Evolutionary conservation across 2,113 vertebrate genomes (phyloP), one percentile per base, ranked within the genome.

Genomic region (Pluvialis apricaria): DNA sequence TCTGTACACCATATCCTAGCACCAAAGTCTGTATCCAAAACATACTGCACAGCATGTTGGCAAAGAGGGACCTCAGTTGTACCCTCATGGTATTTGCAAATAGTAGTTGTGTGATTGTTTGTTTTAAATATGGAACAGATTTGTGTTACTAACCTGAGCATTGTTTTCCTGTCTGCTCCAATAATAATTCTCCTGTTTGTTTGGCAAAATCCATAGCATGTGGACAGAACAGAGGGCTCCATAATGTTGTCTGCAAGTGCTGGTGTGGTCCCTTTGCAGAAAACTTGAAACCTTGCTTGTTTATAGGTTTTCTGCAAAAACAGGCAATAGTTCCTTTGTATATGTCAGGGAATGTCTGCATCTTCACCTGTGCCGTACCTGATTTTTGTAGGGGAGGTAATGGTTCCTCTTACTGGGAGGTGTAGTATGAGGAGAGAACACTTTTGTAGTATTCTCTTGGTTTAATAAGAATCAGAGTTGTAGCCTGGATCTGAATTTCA

Each of bases 151-250:
- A 77, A 98, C 98, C 98, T 98, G 69, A 98, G 96, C 49, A 95
- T 96, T 13, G 97, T 95, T 28, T 97, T 97, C 28, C 49, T 92
- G 21, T 97, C 97, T 79, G 97, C 36, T 51, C 98, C 97, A 13
- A 52, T 94, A 28, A 96, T 40, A 42, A 89, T 94, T 66, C 98
- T 97, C 20, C 97, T 62, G 97, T 93, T 96, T 97, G 81, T 89
- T 89, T 99, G 98, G 88, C 97, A 98, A 98, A 99, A 99, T 52
- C 99, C 98, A 1, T 98, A 98, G 95, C 96, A 97, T 94, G 98
- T 98, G 96, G 99, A 98, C 49, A 98, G 98, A 61, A 98, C 98
- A 0, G 99, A 98, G 93, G 98, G 98, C 96, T 99, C 98, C 0
- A 97, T 98, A 2, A 98, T 97, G 93, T 98, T 99, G 92, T 98